Evolutionary conservation across 2,113 vertebrate genomes (phyloP).

Genomic region (Pelecanus crispus): DNA sequence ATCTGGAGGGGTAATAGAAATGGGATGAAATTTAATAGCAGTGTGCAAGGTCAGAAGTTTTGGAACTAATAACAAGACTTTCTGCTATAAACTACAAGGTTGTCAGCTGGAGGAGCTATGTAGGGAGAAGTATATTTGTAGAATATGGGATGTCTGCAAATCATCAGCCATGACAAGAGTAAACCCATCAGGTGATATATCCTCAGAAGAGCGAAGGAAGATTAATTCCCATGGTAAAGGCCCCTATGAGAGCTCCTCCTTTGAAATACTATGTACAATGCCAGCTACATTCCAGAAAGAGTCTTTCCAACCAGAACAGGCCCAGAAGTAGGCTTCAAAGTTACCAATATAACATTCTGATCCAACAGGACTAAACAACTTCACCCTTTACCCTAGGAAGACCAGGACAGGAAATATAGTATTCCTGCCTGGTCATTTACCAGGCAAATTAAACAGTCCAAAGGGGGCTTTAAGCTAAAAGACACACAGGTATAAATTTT

Average conservation of each 20-base stretch:
- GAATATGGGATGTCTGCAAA: background rate
- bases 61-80: background rate
- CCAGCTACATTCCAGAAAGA: background rate
- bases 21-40: background rate
- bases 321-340: background rate
- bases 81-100: background rate
- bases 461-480: background rate
- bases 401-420: background rate
- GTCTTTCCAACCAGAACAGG: background rate
- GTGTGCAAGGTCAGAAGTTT: background rate
- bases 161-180: background rate
- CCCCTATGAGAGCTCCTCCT: background rate
- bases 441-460: background rate
- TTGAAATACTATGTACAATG: background rate
- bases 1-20: background rate
- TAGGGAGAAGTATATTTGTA: background rate
- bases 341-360: background rate
- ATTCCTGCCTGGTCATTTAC: background rate
- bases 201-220: background rate
- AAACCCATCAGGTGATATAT: background rate
- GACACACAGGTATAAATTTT: background rate
- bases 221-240: background rate
- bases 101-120: background rate
- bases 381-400: background rate
- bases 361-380: background rate